Conservation (phyloP, 2,113 vertebrate species). For the Tupaia chinensis region DNA sequence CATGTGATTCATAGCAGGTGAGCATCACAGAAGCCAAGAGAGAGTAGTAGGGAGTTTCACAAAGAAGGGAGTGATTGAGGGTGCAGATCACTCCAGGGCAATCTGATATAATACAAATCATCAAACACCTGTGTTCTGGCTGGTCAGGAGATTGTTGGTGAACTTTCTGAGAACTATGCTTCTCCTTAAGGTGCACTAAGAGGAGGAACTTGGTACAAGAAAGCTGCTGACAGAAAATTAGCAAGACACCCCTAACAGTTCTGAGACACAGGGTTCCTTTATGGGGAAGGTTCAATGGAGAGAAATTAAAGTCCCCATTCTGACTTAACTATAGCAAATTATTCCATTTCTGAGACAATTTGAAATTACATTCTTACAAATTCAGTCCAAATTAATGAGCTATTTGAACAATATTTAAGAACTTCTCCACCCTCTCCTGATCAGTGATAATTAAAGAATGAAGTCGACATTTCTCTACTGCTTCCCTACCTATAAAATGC, state of each 20-base stretch:
- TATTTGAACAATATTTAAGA: neutral
- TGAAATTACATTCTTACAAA: constrained; percentile 27
- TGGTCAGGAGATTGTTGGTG: neutral
- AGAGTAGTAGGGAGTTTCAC: neutral
- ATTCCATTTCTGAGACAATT: neutral
- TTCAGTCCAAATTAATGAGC: neutral
- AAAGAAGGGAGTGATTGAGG: neutral
- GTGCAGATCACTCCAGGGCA: too few relatives aligned
- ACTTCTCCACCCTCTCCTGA: neutral
- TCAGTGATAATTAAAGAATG: neutral
- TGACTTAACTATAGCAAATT: neutral
- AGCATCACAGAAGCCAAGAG: neutral
- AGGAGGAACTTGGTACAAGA: neutral
- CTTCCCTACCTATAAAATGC: neutral
- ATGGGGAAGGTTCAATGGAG: neutral
- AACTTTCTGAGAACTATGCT: neutral
- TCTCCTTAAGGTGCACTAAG: neutral
- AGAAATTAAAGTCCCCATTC: neutral
- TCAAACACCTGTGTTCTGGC: too few relatives aligned
- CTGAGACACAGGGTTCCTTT: neutral
- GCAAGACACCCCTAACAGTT: neutral
- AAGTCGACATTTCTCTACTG: neutral
- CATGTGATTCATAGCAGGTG: fast-evolving
- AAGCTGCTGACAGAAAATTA: neutral
- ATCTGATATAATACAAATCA: fast-evolving